phyloP scores from a whole-genome alignment of 2,797 vertebrate genomes.

The Malurus leucopterus region DNA sequence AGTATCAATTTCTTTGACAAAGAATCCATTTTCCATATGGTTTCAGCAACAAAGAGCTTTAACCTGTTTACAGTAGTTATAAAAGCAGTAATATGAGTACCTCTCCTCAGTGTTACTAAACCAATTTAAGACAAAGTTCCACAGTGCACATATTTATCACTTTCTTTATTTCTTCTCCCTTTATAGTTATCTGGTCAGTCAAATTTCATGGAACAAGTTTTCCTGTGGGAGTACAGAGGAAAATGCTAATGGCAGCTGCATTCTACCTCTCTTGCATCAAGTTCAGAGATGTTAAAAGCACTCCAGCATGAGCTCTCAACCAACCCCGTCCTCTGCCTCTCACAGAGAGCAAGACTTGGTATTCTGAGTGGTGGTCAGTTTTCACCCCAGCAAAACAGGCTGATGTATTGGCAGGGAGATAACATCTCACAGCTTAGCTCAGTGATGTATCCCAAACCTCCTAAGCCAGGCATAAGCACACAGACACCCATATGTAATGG shows the following conservation, averaged over 20 bases:
- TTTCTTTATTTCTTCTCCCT: slow-evolving; percentile 4
- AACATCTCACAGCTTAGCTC: slow-evolving; percentile 30
- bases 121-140: slow-evolving; percentile 13
- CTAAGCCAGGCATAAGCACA: slow-evolving; percentile 21
- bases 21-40: slow-evolving; percentile 33
- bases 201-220: not conserved
- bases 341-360: not conserved
- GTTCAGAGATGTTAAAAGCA: not conserved
- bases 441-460: slow-evolving; percentile 11
- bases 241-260: not conserved
- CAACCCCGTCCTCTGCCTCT: not conserved
- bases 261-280: not conserved
- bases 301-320: not conserved
- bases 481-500: not conserved
- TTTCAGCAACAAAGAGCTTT: slow-evolving; percentile 19
- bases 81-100: slow-evolving; percentile 22
- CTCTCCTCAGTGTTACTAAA: not conserved
- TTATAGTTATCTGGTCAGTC: not conserved
- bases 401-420: slow-evolving; percentile 28
- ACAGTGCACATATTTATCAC: not conserved
- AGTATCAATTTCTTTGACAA: slow-evolving; percentile 1
- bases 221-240: not conserved
- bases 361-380: not conserved
- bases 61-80: not conserved
- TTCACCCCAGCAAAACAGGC: slow-evolving; percentile 9